These are phyloP conservation scores for Chionoecetes opilio DNA, from an alignment of 1,140 invertebrate genomes.

Conservation along the genomic window DNA sequence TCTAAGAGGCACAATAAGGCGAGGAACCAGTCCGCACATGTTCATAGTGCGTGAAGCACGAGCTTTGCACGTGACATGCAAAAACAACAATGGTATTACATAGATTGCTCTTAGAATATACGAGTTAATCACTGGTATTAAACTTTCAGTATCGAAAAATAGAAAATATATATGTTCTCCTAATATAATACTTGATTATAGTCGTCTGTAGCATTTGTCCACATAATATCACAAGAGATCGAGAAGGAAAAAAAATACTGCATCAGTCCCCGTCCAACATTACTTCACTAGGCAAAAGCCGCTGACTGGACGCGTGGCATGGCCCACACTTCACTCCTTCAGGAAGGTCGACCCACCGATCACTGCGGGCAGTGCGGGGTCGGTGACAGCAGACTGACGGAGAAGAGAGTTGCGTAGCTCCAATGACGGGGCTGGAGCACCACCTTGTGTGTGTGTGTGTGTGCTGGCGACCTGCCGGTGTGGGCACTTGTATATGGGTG, in stretches of 20 bases:
- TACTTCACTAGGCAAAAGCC: neutral
- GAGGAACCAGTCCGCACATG: neutral
- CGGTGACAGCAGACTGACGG: neutral
- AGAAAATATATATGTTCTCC: neutral
- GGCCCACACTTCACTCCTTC: neutral
- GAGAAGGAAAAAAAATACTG: neutral
- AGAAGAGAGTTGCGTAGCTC: neutral
- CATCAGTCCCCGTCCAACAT: conserved; percentile 11
- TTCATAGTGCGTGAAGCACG: neutral
- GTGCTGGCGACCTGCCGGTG: neutral
- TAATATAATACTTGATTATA: conserved; percentile 21
- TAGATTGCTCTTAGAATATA: neutral
- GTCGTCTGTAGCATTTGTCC: conserved; percentile 28
- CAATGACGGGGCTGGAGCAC: neutral
- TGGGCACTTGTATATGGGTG: too few relatives aligned
- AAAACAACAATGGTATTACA: neutral
- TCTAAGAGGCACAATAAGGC: neutral
- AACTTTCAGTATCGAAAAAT: conserved; percentile 23
- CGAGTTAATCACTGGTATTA: conserved; percentile 22
- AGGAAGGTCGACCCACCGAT: neutral
- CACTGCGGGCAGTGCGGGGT: neutral
- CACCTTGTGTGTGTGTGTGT: neutral
- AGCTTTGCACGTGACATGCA: neutral
- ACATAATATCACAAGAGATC: conserved; percentile 30
- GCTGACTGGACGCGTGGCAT: neutral